Evolutionary conservation across 2,888 invertebrate species (phyloP), one percentile per base, ranked within the genome.

Genomic region (Tenodera sinensis): DNA sequence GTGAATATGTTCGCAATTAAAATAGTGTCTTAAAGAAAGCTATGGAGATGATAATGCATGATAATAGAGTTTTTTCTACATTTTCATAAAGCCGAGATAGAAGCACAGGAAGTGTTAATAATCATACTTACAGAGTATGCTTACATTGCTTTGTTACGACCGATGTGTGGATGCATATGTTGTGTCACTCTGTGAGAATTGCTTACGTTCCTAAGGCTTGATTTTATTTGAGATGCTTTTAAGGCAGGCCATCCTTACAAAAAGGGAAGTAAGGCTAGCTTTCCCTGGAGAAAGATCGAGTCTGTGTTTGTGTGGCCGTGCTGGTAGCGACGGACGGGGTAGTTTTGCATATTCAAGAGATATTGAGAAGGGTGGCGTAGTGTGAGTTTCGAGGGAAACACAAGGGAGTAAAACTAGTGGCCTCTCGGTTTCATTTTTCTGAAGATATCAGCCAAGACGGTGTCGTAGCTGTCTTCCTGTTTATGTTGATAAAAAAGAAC

Each of bases 311-410:
- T 42, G 54, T 71, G 54, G 20, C 54, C 54, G 20, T 20, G 25
- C 54, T 71, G 25, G 3, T 15, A 20, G 20, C 54, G 54, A 54
- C 4, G 54, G n/a, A n/a, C n/a, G n/a, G 28, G 87, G 87, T 28
- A 82, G 87, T 87, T 82, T 82, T 87, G 87, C 87, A 87, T 87
- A 87, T 87, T 87, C 87, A 87, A 87, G 87, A 87, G 87, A 82
- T 82, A 87, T 82, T 87, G 87, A 87, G 87, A 87, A 30, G 30
- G 87, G 81, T 87, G 81, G 87, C 25, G 87, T 71, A 20, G 54
- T 71, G 20, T 71, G 54, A 71, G 42, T 42, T 42, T 42, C 42
- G 42, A 71, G 54, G 54, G 20, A 71, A 71, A 71, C 54, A 71
- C 14, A 20, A 71, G 54, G 54, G 54, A 71, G 54, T 71, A 71